These are phyloP conservation scores for Hydrochoerus hydrochaeris DNA, from an alignment of 2,113 vertebrate species.

Conservation along the genomic window DNA sequence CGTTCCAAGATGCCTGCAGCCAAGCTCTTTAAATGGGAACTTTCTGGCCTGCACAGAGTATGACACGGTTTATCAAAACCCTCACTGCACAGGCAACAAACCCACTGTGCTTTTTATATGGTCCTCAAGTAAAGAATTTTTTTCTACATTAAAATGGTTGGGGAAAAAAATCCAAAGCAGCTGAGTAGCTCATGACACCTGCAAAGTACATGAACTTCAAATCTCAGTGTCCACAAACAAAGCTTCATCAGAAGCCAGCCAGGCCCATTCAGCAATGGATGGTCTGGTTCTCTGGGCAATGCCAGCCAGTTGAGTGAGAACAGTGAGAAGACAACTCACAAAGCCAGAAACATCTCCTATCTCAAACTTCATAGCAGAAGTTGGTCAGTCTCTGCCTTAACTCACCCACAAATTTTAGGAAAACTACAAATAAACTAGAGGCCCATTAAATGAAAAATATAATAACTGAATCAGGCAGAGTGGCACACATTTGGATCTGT, in stretches of 20 bases:
- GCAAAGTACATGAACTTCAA: conserved; percentile 6
- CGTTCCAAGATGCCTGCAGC: neutral
- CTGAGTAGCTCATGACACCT: neutral
- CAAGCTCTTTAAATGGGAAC: neutral
- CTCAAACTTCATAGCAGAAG: neutral
- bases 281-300: neutral
- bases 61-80: neutral
- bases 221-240: neutral
- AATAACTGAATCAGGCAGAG: neutral
- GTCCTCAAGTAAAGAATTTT: neutral
- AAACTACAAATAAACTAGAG: conserved; percentile 11
- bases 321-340: rapidly evolving
- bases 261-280: rapidly evolving
- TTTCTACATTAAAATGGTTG: neutral
- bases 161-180: neutral
- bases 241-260: neutral
- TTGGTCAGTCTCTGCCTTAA: neutral
- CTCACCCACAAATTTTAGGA: neutral
- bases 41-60: neutral
- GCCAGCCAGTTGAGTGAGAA: neutral
- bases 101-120: neutral
- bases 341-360: neutral
- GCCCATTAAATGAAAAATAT: neutral
- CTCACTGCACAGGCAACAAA: neutral
- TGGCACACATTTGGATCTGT: too few species aligned